A percentile compares a stretch with the other conserved stretches of the same genome.
These are phyloP conservation scores for Drosophila robusta DNA, from an alignment of 2,888 invertebrate species.

Conservation along the genomic window DNA sequence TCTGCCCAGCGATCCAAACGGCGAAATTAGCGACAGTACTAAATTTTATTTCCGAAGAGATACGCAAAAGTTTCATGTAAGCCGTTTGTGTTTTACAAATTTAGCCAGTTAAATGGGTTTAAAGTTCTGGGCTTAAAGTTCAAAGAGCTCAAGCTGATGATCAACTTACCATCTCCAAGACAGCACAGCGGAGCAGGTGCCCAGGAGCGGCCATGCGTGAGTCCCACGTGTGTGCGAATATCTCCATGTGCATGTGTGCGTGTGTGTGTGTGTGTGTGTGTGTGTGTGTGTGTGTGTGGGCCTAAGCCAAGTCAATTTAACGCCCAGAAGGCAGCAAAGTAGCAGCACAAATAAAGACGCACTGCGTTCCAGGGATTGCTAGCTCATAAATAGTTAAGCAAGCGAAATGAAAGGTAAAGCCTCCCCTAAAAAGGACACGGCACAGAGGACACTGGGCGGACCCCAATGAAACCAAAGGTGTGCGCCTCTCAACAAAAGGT, in stretches of 20 bases:
- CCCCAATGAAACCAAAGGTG: slow-evolving; percentile 60
- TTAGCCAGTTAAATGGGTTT: slow-evolving; percentile 53
- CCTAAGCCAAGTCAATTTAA: slow-evolving; percentile 75
- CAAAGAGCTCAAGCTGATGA: slow-evolving; percentile 48
- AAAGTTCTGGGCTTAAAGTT: slow-evolving; percentile 64
- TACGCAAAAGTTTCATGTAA: slow-evolving; percentile 48
- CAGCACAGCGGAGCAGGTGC: slow-evolving; percentile 17
- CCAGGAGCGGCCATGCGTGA: slow-evolving; percentile 60
- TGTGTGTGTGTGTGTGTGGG: slow-evolving; percentile 11
- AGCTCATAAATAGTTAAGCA: slow-evolving; percentile 79
- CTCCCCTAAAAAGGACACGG: slow-evolving; percentile 45
- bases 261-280: slow-evolving; percentile 1
- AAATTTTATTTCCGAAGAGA: slow-evolving; percentile 55
- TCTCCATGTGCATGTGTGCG: neutral
- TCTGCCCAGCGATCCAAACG: slow-evolving; percentile 11
- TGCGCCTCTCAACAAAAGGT: slow-evolving; percentile 70
- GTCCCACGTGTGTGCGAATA: slow-evolving; percentile 37
- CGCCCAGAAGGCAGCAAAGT: slow-evolving; percentile 77
- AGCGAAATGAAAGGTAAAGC: slow-evolving; percentile 68
- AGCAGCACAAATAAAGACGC: slow-evolving; percentile 79
- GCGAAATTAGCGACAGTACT: slow-evolving; percentile 64
- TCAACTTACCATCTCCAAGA: slow-evolving; percentile 43
- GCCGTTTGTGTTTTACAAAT: slow-evolving; percentile 38
- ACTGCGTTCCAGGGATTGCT: slow-evolving; percentile 74
- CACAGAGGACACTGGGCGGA: slow-evolving; percentile 34